Conservation (phyloP, 2,113 vertebrate genomes). For the Plecturocebus donacophilus region DNA sequence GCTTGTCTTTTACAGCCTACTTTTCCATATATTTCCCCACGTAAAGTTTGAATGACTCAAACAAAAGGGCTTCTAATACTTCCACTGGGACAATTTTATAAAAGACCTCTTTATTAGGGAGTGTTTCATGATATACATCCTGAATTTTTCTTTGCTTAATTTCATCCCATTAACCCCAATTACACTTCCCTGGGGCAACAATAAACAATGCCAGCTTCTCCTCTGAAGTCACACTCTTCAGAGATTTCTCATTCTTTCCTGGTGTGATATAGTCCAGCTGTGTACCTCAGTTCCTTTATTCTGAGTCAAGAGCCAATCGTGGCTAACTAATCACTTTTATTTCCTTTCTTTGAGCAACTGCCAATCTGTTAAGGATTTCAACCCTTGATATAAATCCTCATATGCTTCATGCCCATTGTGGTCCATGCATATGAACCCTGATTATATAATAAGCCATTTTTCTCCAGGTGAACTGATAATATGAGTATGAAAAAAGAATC, state of each 20-base stretch:
- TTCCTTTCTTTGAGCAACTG: slow-evolving; percentile 24
- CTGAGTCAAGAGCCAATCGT: not conserved
- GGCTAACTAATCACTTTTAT: slow-evolving; percentile 13
- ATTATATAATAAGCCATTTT: not conserved
- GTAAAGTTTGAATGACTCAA: slow-evolving; percentile 67
- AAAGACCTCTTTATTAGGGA: slow-evolving; percentile 60
- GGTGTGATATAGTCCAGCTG: not conserved
- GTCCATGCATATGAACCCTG: not conserved
- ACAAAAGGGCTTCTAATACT: slow-evolving; percentile 55
- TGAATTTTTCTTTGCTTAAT: slow-evolving; percentile 60
- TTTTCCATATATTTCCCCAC: slow-evolving; percentile 59
- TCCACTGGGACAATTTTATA: slow-evolving; percentile 56
- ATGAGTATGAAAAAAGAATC: not conserved
- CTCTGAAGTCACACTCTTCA: slow-evolving; percentile 2
- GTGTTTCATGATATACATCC: slow-evolving; percentile 44
- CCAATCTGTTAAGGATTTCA: slow-evolving; percentile 38
- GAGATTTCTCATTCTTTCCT: not conserved
- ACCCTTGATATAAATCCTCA: not conserved
- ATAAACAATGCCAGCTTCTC: slow-evolving; percentile 39
- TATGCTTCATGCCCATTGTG: not conserved
- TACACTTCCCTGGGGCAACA: slow-evolving; percentile 41
- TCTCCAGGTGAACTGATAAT: slow-evolving; percentile 17
- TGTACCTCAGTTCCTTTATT: not conserved
- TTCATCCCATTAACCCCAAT: slow-evolving; percentile 62
- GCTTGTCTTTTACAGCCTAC: slow-evolving; percentile 28